phyloP scores from a whole-genome alignment of 2,888 invertebrate species.

The Hartigia nigra region DNA sequence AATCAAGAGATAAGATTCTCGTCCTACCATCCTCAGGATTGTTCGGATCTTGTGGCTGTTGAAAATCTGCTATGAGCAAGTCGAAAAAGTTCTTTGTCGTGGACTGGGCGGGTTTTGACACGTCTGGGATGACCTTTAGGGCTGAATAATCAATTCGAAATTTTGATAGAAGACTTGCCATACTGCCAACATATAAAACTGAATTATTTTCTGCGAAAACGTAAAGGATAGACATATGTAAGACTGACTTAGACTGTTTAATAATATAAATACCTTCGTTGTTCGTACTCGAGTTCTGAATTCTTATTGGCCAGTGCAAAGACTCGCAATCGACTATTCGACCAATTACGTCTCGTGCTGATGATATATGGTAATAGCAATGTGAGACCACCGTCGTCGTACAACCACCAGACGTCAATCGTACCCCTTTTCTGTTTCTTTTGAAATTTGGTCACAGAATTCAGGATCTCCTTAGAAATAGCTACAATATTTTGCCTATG shows the following conservation, averaged over 20 bases:
- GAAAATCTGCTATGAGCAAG: constrained; percentile 77
- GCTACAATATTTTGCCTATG: not conserved
- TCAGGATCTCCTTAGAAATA: constrained; percentile 63
- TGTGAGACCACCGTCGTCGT: constrained; percentile 91
- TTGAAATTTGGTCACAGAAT: constrained; percentile 79
- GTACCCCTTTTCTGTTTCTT: constrained; percentile 82
- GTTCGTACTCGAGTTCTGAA: constrained; percentile 84
- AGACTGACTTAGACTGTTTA: constrained; percentile 16
- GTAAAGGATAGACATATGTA: constrained; percentile 61
- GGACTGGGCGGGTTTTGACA: constrained; percentile 83
- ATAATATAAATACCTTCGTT: not conserved
- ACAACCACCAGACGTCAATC: constrained; percentile 97
- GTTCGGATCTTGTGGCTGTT: constrained; percentile 33
- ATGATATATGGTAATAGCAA: constrained; percentile 88
- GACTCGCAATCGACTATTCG: constrained; percentile 80
- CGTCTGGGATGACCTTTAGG: constrained; percentile 90
- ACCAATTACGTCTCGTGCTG: constrained; percentile 81
- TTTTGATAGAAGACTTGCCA: constrained; percentile 92
- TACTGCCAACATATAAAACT: constrained; percentile 65
- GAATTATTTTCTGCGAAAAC: not conserved
- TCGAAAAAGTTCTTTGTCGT: constrained; percentile 81
- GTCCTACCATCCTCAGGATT: constrained; percentile 51
- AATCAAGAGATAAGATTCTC: constrained; percentile 41
- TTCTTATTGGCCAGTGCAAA: constrained; percentile 85
- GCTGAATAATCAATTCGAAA: constrained; percentile 95